These are phyloP conservation scores for Numenius phaeopus DNA, from an alignment of 2,797 vertebrate genomes.

Conservation along the genomic window DNA sequence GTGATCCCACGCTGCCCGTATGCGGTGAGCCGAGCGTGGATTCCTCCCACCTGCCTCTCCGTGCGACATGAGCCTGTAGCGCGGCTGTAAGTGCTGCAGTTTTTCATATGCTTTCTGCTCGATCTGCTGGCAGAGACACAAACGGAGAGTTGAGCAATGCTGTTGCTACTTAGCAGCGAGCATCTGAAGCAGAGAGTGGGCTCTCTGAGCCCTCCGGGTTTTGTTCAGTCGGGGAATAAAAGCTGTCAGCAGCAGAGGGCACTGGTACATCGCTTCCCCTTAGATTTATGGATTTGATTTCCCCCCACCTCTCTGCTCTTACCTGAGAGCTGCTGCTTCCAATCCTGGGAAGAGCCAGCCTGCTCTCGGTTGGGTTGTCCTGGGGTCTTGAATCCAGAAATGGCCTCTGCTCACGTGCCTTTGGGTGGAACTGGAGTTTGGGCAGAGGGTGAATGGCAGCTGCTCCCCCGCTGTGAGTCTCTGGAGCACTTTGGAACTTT, in stretches of 20 bases:
- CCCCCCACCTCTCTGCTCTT: neutral
- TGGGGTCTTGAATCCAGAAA: neutral
- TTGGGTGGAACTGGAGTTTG: neutral
- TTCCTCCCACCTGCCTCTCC: neutral
- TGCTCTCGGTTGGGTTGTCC: neutral
- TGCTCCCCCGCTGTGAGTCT: neutral
- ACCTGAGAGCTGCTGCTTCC: neutral
- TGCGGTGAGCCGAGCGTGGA: rapidly evolving
- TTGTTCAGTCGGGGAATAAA: slow-evolving; percentile 45
- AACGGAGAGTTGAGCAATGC: neutral
- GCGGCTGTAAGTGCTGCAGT: neutral
- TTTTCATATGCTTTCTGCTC: neutral
- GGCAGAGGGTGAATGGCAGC: neutral
- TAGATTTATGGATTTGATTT: slow-evolving; percentile 15
- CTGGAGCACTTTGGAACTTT: neutral
- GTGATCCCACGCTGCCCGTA: neutral
- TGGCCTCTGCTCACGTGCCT: neutral
- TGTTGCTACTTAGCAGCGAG: neutral
- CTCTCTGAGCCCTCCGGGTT: neutral
- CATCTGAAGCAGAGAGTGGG: neutral
- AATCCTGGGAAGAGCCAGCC: neutral
- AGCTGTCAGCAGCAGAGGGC: slow-evolving; percentile 68
- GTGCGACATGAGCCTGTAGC: neutral
- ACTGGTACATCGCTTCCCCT: slow-evolving; percentile 63
- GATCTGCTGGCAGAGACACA: neutral